Evolutionary conservation across 2,888 invertebrate species (phyloP), one percentile per base, ranked within the genome.

Genomic region (Erannis defoliaria): DNA sequence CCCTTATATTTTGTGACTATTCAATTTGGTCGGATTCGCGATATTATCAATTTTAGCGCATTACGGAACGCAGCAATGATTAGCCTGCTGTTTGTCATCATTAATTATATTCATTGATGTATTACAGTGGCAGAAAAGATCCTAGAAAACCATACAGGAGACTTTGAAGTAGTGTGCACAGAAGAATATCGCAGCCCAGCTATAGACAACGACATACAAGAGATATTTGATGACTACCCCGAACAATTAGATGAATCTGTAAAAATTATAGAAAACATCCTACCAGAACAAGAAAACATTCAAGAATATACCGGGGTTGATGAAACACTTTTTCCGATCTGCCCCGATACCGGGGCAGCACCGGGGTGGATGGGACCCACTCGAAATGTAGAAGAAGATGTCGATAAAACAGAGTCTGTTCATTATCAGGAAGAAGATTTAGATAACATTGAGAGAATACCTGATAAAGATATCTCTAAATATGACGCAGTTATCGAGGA

Each of bases 111-210:
- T 21, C 19, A 12, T 33, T 54, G 6, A 10, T 23, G 4, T 33
- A 9, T 59, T 54, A 48, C 48, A 59, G 59, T 53, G 18, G 54
- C 59, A 19, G 54, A 48, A 26, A 46, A 29, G 8, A 48, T 59
- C 16, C n/a, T 48, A 9, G 40, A 33, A 21, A 5, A 46, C 31
- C n/a, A n/a, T n/a, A n/a, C 14, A 10, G 14, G 6, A n/a, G 18
- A 10, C 14, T 2, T 19, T 14, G 26, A 23, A 50, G 5, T 29
- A 16, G 2, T 18, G 37, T 45, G 5, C 1, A 35, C 23, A 9
- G 50, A 43, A 43, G 33, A 37, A 9, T 18, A 26, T 9, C 42
- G 31, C 19, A 14, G 16, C 6, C 12, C 35, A 29, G 19, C 31
- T 3, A 10, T 48, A 16, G 33, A 40, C 5, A 0, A 58, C n/a